Conservation (phyloP, 2,113 vertebrate species). For the Pao palembangensis region DNA sequence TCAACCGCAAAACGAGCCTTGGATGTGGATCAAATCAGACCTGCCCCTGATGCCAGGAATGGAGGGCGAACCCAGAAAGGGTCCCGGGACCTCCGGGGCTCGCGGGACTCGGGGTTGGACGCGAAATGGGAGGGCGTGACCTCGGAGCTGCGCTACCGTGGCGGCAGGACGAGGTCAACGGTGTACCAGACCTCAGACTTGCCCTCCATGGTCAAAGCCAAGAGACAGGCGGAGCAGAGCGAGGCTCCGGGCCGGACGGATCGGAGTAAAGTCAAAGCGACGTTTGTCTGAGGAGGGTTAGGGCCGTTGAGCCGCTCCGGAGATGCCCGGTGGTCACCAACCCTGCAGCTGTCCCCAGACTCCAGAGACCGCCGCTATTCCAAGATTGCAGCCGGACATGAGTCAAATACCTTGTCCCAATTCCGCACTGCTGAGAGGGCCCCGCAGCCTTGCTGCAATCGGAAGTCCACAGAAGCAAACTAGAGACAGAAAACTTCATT, state of each 20-base stretch:
- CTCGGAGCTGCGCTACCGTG: conserved; percentile 73
- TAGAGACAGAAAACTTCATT: no score
- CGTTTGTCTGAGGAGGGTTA: conserved; percentile 83
- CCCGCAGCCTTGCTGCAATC: no score
- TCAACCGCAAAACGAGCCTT: conserved; percentile 71
- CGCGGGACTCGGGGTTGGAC: conserved; percentile 63
- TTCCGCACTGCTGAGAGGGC: background rate
- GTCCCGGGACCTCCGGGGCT: conserved; percentile 13
- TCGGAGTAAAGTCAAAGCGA: conserved; percentile 79
- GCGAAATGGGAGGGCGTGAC: conserved; percentile 77
- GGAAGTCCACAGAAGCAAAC: no score
- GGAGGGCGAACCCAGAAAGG: conserved; percentile 11
- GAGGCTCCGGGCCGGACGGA: conserved; percentile 49
- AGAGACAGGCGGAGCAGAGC: conserved; percentile 56
- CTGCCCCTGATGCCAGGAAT: background rate
- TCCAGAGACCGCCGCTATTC: no score
- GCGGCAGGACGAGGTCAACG: conserved; percentile 76
- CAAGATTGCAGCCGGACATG: no score
- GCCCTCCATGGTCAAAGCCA: conserved; percentile 70
- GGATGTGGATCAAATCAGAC: conserved; percentile 78
- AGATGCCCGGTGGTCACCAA: background rate
- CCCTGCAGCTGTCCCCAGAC: background rate
- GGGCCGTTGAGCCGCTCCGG: background rate
- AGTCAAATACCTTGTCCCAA: background rate
- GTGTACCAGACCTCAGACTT: conserved; percentile 76